phyloP scores from a whole-genome alignment of 2,888 invertebrate species.

The Amiota mariae region DNA sequence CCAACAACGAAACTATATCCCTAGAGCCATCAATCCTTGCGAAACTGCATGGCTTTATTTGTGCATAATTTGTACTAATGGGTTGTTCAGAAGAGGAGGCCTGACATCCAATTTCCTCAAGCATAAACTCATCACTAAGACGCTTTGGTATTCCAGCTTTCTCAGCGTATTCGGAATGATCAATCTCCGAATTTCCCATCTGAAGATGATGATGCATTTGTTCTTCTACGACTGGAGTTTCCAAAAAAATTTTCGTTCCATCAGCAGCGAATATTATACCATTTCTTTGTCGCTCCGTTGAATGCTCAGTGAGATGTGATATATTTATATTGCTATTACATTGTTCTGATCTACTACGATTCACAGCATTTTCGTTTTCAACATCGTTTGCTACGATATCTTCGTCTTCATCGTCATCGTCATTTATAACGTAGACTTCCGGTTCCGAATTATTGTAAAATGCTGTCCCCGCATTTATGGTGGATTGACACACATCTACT shows the following conservation, averaged over 20 bases:
- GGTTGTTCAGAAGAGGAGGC: slow-evolving; percentile 21
- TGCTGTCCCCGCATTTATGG: slow-evolving; percentile 17
- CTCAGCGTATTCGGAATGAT: slow-evolving; percentile 48
- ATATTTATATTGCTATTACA: neutral
- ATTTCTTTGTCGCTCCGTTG: slow-evolving; percentile 34
- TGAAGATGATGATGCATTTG: slow-evolving; percentile 53
- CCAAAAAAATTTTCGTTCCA: slow-evolving; percentile 69
- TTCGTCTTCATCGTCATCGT: slow-evolving; percentile 62
- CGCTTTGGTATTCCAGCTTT: slow-evolving; percentile 70
- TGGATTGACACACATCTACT: neutral
- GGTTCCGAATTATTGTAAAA: slow-evolving; percentile 52
- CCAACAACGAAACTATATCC: slow-evolving; percentile 7
- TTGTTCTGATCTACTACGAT: slow-evolving; percentile 21
- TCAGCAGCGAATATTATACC: slow-evolving; percentile 61
- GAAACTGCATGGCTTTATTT: neutral
- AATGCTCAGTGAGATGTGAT: slow-evolving; percentile 16
- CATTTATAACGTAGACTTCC: slow-evolving; percentile 65
- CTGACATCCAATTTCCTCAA: slow-evolving; percentile 53
- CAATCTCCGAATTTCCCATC: slow-evolving; percentile 30
- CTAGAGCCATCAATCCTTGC: neutral
- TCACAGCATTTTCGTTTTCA: slow-evolving; percentile 44
- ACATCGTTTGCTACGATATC: slow-evolving; percentile 40
- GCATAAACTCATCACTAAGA: slow-evolving; percentile 72
- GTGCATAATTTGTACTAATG: slow-evolving; percentile 1
- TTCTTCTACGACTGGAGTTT: slow-evolving; percentile 72